Base-by-base conservation (phyloP, 2,113 vertebrate species). In the Pygoscelis antarcticus region DNA sequence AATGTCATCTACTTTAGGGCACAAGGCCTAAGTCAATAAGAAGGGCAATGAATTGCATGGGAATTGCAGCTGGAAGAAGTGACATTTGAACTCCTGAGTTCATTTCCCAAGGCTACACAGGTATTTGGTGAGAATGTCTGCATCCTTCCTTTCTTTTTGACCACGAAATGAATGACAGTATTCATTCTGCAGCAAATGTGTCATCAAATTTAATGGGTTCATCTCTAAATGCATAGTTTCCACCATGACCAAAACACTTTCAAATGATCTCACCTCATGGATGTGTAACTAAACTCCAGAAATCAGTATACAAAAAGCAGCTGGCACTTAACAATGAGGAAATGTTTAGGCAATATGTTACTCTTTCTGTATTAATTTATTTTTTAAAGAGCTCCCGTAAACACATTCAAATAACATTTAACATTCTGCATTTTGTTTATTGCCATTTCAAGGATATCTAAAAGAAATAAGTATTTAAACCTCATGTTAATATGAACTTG, bases 281-380 rank as follows among this genome's bases (percentile, higher is more conserved):
- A 36, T 57, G 7, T 65, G 30, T 42, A 90, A 74, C 20, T 83
- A 51, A 88, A 77, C 32, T 87, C 60, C 30, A 65, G 29, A 85
- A 87, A 93, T 77, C 42, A 51, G 22, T 68, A 25, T 9, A 38
- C 20, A 65, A 57, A 87, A 85, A 78, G 3, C 10, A 90, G 6
- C 52, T 83, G 40, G 23, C 16, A 60, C 30, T 72, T 91, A 72
- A 72, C 13, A 70, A 47, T 23, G 21, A 40, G 21, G 22, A 81
- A 78, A 32, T n/a, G 70, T 91, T 89, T 38, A 91, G 57, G 13
- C 32, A 82, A 46, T 84, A 55, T 87, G 7, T 76, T 92, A 85
- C 72, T 88, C 26, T 68, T 90, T 83, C 85, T 80, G 7, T 57
- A 88, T 64, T 66, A 90, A 90, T 47, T 95, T 79, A 52, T 80